Conservation (phyloP, 2,888 invertebrate genomes). For the Cataglyphis rosenhaueri region DNA sequence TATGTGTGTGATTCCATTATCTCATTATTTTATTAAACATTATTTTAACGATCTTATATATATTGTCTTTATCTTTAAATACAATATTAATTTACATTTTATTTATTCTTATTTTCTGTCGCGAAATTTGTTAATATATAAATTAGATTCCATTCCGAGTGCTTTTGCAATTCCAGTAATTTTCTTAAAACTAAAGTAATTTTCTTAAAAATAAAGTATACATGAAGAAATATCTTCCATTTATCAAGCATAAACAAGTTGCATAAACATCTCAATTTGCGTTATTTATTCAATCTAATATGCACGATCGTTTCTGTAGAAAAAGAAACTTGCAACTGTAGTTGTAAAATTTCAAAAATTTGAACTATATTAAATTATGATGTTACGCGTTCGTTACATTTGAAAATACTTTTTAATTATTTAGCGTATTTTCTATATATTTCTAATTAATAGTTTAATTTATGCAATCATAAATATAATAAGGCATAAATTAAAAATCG, state of each 20-base stretch:
- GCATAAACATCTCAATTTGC: conserved; percentile 61
- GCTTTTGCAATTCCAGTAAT: neutral
- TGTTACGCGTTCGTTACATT: conserved; percentile 48
- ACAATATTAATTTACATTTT: conserved; percentile 2
- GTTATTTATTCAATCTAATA: conserved; percentile 54
- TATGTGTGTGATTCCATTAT: conserved; percentile 8
- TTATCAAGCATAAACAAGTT: conserved; percentile 18
- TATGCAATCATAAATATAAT: neutral
- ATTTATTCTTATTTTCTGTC: neutral
- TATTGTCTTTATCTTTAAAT: neutral
- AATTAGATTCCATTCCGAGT: neutral
- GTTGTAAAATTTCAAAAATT: conserved; percentile 54
- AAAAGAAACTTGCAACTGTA: conserved; percentile 41
- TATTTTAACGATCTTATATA: conserved; percentile 32
- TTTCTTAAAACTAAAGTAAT: conserved; percentile 7
- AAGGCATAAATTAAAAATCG: conserved; percentile 7
- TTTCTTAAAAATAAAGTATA: conserved; percentile 3
- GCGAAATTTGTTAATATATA: neutral
- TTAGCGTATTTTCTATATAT: neutral
- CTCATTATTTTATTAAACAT: conserved; percentile 27
- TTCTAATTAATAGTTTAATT: conserved; percentile 34
- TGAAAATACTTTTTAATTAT: conserved; percentile 24
- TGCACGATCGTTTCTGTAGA: conserved; percentile 49
- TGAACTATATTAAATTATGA: conserved; percentile 59
- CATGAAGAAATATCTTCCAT: conserved; percentile 10